Conservation (phyloP, 2,113 vertebrate genomes). For the Nycticorax nycticorax region DNA sequence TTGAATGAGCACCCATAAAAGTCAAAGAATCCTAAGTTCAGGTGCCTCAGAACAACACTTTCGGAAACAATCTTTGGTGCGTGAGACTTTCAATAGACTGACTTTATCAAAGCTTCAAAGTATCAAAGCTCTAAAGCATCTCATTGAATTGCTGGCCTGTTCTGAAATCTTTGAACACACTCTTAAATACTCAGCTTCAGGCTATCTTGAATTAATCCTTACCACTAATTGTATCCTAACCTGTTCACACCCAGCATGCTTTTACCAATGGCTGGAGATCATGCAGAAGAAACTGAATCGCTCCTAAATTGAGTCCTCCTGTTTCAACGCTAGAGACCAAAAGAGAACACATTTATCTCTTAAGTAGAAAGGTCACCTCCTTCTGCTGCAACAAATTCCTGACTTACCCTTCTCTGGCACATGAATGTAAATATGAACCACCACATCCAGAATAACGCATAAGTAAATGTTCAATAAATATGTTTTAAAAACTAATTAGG, state of each 20-base stretch:
- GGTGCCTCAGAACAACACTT: background rate
- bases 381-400: background rate
- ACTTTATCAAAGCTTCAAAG: background rate
- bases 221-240: background rate
- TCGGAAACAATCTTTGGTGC: background rate
- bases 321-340: background rate
- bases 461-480: background rate
- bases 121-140: background rate
- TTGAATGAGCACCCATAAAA: background rate
- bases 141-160: too few relatives aligned
- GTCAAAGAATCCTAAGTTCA: accelerated
- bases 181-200: background rate
- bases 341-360: background rate
- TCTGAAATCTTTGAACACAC: background rate
- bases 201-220: background rate
- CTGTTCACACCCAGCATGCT: background rate
- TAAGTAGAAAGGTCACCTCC: background rate
- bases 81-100: background rate
- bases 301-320: background rate
- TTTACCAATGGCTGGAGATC: background rate
- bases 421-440: background rate
- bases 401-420: background rate
- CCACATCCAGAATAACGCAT: background rate
- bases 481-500: background rate
- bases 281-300: background rate